These are phyloP conservation scores for Eptesicus fuscus DNA, from an alignment of 2,113 vertebrate species.

Conservation along the genomic window DNA sequence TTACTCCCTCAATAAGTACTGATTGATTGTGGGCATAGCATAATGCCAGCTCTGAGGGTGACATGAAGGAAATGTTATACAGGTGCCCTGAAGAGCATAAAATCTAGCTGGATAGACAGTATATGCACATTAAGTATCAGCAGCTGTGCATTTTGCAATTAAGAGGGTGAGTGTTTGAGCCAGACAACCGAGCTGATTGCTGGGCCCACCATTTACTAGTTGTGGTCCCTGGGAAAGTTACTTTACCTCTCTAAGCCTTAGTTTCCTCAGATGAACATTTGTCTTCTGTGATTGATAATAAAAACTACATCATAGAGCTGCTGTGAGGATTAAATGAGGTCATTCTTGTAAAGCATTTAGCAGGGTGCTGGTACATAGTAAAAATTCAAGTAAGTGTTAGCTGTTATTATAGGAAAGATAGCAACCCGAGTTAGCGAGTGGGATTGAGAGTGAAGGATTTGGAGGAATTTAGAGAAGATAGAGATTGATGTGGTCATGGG, in stretches of 20 bases:
- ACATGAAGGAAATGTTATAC: constrained; percentile 14
- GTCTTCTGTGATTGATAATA: constrained; percentile 48
- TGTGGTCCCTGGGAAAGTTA: neutral
- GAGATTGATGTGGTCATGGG: neutral
- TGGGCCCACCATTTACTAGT: neutral
- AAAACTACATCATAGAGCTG: neutral
- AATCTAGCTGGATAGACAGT: neutral
- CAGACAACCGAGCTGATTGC: neutral
- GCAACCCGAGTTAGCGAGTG: neutral
- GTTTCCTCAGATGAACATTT: constrained; percentile 48
- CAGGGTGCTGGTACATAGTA: neutral
- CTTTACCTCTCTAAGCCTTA: constrained; percentile 31
- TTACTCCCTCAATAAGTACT: constrained; percentile 42
- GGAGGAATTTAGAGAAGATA: neutral
- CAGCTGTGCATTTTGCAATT: neutral
- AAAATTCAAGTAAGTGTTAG: constrained; percentile 35
- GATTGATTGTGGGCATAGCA: neutral
- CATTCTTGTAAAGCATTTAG: constrained; percentile 24
- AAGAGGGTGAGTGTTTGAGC: neutral
- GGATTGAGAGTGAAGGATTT: neutral
- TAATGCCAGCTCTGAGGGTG: neutral
- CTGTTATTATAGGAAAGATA: neutral
- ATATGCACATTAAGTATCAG: neutral
- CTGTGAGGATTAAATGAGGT: constrained; percentile 30
- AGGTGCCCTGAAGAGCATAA: neutral